A percentile compares a stretch with the other conserved stretches of the same genome.
Conservation (phyloP, 2,888 invertebrate species). For the Acanthococcus lagerstroemiae region DNA sequence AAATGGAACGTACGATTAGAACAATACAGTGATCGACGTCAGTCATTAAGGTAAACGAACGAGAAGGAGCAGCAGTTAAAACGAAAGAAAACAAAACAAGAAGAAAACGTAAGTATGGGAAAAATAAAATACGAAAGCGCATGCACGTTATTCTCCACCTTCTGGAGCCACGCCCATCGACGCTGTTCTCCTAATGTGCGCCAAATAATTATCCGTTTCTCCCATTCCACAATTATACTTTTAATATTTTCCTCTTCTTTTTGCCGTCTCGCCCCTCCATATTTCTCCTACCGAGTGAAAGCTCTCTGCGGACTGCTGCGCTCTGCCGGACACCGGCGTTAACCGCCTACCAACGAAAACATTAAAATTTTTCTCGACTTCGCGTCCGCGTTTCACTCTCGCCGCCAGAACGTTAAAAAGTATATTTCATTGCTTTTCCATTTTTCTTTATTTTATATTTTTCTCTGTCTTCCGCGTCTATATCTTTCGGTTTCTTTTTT, state of each 20-base stretch:
- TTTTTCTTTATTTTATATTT: slow-evolving; percentile 15
- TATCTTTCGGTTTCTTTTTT: slow-evolving; percentile 11
- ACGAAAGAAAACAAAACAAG: too few relatives aligned
- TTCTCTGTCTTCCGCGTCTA: slow-evolving; percentile 2
- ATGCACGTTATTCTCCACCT: slow-evolving; percentile 25
- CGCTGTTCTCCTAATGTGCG: slow-evolving; percentile 12
- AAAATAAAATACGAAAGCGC: slow-evolving; percentile 14
- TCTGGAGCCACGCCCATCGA: slow-evolving; percentile 13
- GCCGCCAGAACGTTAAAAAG: slow-evolving; percentile 14
- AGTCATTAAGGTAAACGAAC: too few relatives aligned
- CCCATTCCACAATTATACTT: slow-evolving; percentile 30
- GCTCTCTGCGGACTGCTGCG: neutral
- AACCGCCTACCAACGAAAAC: neutral
- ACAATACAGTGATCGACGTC: too few relatives aligned
- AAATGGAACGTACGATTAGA: too few relatives aligned
- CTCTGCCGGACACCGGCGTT: neutral
- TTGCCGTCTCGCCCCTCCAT: neutral
- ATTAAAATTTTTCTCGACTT: neutral
- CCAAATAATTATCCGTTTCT: slow-evolving; percentile 30
- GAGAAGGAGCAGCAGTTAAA: too few relatives aligned
- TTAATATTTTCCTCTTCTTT: slow-evolving; percentile 19
- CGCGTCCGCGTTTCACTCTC: neutral
- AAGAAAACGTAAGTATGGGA: neutral
- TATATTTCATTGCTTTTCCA: slow-evolving; percentile 16
- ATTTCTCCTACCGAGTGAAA: neutral